Conservation (phyloP, 37 sponge, comb jelly and placozoan genomes). For the Axinella damicornis region DNA sequence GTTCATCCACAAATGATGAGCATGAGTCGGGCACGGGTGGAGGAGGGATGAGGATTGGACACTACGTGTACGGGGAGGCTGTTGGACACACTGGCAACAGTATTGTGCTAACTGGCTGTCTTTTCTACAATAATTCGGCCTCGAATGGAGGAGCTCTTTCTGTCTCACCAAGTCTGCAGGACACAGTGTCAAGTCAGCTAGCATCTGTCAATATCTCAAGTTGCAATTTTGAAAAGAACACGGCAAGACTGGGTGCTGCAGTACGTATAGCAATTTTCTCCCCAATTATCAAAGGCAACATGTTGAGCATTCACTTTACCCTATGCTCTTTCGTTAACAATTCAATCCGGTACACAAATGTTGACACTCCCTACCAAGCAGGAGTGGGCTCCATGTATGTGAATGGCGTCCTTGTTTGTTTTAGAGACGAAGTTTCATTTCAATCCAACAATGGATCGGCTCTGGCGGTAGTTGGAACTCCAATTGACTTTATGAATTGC, state of each 20-base stretch:
- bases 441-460: conserved; percentile 45
- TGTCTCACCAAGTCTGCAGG: not conserved
- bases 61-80: conserved; percentile 4
- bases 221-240: conserved; percentile 17
- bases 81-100: not conserved
- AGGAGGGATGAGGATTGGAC: conserved; percentile 53
- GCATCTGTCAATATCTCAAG: conserved; percentile 2
- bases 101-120: not conserved
- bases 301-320: not conserved
- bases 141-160: conserved; percentile 56
- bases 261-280: not conserved
- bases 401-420: conserved; percentile 24
- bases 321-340: conserved; percentile 15
- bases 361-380: not conserved
- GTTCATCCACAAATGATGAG: not conserved
- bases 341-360: not conserved
- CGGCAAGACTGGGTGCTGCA: conserved; percentile 42
- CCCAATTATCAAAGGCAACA: not conserved
- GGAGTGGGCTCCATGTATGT: conserved; percentile 59
- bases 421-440: conserved; percentile 17
- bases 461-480: conserved; percentile 31
- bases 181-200: not conserved
- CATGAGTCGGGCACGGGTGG: conserved; percentile 20
- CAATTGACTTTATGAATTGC: conserved; percentile 17
- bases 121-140: not conserved